Percentiles rank a stretch among this genome's conserved stretches.
Conservation (phyloP, 1,140 invertebrate species). For the Epicauta chinensis region DNA sequence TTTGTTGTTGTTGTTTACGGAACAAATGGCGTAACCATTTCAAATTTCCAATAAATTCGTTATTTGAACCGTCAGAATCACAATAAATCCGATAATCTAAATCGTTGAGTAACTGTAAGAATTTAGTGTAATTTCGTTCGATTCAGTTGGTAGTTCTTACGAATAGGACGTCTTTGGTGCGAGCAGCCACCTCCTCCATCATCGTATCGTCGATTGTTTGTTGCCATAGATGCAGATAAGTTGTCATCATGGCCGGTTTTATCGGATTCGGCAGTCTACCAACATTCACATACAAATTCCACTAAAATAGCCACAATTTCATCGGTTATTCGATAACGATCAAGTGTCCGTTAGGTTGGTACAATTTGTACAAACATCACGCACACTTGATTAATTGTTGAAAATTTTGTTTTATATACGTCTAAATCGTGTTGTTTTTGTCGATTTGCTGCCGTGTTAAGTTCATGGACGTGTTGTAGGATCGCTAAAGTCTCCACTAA, state of each 20-base stretch:
- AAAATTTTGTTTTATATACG: too few species aligned
- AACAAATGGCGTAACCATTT: constrained; percentile 44
- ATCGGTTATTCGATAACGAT: too few species aligned
- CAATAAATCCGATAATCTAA: constrained; percentile 42
- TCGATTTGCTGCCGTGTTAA: constrained; percentile 2
- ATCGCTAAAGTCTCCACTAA: constrained; percentile 13
- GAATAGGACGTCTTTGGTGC: constrained; percentile 43
- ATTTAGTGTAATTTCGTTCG: neutral
- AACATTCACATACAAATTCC: constrained; percentile 55
- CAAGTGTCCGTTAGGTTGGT: too few species aligned
- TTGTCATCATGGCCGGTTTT: constrained; percentile 51
- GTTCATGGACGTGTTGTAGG: neutral
- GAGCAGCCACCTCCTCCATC: constrained; percentile 39
- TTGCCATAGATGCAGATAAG: constrained; percentile 56
- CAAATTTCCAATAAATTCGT: constrained; percentile 40
- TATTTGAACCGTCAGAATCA: constrained; percentile 12
- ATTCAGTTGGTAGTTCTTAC: constrained; percentile 24
- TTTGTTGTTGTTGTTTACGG: constrained; percentile 44
- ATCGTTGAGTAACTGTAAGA: constrained; percentile 42
- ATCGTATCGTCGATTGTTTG: constrained; percentile 43
- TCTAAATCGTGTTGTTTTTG: constrained; percentile 1
- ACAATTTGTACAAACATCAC: neutral
- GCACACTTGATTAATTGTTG: neutral
- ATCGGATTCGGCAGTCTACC: constrained; percentile 57
- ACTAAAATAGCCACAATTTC: constrained; percentile 43